Evolutionary conservation across 2,888 invertebrate genomes (phyloP).

Genomic region (Globia sparganii): DNA sequence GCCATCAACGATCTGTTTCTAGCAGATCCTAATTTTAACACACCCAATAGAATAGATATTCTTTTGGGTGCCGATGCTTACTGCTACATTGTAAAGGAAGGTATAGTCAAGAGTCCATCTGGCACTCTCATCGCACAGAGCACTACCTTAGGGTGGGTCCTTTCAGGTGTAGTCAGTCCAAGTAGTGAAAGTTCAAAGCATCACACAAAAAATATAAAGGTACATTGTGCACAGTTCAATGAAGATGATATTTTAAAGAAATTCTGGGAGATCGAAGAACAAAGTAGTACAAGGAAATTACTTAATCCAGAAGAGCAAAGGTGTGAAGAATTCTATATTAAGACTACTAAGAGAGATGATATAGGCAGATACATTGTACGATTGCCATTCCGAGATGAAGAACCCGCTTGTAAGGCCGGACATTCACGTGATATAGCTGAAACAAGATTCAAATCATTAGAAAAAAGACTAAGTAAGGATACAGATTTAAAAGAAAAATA

Average conservation of each 20-base stretch:
- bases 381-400: conserved; percentile 27
- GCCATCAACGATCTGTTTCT: background rate
- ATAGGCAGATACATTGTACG: conserved; percentile 28
- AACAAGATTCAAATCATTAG: conserved; percentile 42
- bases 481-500: conserved; percentile 30
- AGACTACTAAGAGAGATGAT: conserved; percentile 20
- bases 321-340: conserved; percentile 41
- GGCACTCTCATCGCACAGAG: conserved; percentile 49
- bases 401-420: conserved; percentile 24
- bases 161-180: conserved; percentile 38
- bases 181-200: background rate
- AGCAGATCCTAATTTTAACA: background rate
- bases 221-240: conserved; percentile 24
- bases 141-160: conserved; percentile 57
- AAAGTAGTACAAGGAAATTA: conserved; percentile 17
- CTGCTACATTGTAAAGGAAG: conserved; percentile 21
- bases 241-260: conserved; percentile 39
- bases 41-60: conserved; percentile 19
- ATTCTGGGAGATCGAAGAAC: conserved; percentile 60
- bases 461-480: conserved; percentile 45
- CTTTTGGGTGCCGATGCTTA: conserved; percentile 29
- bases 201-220: conserved; percentile 1
- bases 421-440: conserved; percentile 20
- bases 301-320: conserved; percentile 40
- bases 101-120: conserved; percentile 28